Evolutionary conservation across 2,888 invertebrate species (phyloP), one percentile per base, ranked within the genome.

Genomic region (Watsonalla binaria): DNA sequence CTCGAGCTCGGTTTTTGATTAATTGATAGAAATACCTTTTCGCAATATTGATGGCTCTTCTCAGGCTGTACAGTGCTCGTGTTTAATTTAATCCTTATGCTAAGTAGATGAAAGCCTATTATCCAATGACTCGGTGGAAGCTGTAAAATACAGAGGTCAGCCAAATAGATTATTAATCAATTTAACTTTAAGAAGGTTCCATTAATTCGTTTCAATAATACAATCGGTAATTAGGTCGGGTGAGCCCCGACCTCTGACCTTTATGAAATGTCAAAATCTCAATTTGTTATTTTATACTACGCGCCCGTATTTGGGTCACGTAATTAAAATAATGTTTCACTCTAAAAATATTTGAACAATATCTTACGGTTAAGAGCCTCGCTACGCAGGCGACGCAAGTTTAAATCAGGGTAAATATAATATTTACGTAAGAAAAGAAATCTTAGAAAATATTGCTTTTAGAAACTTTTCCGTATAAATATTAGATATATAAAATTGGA

Each of bases 131-230:
- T 8, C 24, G n/a, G 4, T 5, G 39, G 14, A 15, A 8, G 42
- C 24, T 34, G 14, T 13, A 52, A 56, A 51, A 9, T 49, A 63
- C 35, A 53, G 52, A 62, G 53, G 66, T 64, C 62, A 52, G 47
- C 51, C 47, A 61, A 71, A 68, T 70, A 72, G 74, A 77, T 77
- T 76, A 76, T 76, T 76, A 73, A 76, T 76, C 76, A 77, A 77
- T 77, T 77, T 74, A 76, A 76, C 74, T 76, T 76, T 75, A 68
- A 65, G 70, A 63, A 71, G 70, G 67, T 69, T 60, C 71, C 70
- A 70, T 63, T 67, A 67, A 69, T 66, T 70, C 62, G 71, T 68
- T 61, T 70, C 67, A 64, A 72, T 73, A 72, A 73, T 72, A 72
- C 67, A 64, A 45, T 51, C 48, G 54, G 61, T 60, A 62, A 64